Conservation (phyloP, 2,888 invertebrate genomes). For the Nezara viridula region DNA sequence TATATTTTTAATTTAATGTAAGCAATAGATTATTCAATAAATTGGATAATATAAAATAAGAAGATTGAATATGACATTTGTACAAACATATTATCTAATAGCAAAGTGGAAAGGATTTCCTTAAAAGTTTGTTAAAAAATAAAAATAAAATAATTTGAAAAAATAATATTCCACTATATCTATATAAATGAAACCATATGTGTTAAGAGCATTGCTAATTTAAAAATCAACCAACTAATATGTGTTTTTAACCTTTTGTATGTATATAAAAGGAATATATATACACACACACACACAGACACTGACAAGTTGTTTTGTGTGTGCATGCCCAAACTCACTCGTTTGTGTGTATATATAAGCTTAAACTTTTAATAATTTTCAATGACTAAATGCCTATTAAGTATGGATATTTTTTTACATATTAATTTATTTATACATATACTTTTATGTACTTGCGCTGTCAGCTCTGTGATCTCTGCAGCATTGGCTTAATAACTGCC, state of each 20-base stretch:
- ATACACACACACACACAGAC: neutral
- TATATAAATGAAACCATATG: neutral
- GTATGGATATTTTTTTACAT: slow-evolving; percentile 6
- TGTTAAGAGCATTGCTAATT: neutral
- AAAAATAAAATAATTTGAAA: too few species aligned
- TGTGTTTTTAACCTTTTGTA: neutral
- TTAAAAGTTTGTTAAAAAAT: neutral
- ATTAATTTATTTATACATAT: slow-evolving; percentile 29
- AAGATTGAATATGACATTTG: neutral
- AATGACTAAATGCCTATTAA: neutral
- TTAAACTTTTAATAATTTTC: neutral
- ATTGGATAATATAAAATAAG: neutral
- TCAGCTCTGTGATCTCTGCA: slow-evolving; percentile 48
- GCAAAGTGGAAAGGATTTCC: neutral
- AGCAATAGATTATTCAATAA: too few species aligned
- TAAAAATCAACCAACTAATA: neutral
- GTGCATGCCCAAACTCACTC: too few species aligned
- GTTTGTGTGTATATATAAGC: neutral
- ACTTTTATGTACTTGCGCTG: slow-evolving; percentile 14
- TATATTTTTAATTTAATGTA: neutral
- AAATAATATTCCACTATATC: neutral
- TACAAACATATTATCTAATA: neutral
- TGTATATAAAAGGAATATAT: neutral
- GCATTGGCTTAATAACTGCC: slow-evolving; percentile 25
- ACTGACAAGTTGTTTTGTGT: too few species aligned